Percentiles rank a stretch among this genome's conserved stretches.
These are phyloP conservation scores for Corvus hawaiiensis DNA, from an alignment of 2,113 vertebrate genomes.

Conservation along the genomic window DNA sequence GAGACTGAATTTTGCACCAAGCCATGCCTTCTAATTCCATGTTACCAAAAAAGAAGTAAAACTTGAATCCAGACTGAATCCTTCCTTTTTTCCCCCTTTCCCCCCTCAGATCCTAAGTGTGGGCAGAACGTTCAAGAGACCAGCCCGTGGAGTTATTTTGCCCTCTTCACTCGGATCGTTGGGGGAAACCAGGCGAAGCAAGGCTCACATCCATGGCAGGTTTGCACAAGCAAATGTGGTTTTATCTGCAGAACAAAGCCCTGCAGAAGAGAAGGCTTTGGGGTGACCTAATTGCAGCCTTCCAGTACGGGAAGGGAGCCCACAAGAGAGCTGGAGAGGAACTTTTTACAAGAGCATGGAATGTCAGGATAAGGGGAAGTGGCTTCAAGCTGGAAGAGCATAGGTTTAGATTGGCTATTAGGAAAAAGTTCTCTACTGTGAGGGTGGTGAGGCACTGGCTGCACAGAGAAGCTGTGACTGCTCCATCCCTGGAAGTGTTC, in stretches of 20 bases:
- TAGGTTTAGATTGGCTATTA: neutral
- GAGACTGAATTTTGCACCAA: neutral
- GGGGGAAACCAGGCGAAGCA: constrained; percentile 74
- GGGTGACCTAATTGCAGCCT: neutral
- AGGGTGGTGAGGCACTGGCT: neutral
- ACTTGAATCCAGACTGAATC: neutral
- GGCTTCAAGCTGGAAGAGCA: neutral
- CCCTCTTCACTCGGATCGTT: constrained; percentile 74
- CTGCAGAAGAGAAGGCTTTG: neutral
- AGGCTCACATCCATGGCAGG: constrained; percentile 86
- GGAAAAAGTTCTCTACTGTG: neutral
- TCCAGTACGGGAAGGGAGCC: neutral
- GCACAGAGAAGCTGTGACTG: neutral
- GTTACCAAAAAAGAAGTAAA: neutral
- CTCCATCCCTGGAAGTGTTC: neutral
- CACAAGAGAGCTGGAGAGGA: neutral
- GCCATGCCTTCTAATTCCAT: neutral
- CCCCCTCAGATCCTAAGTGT: constrained; percentile 69
- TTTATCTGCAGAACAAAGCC: neutral
- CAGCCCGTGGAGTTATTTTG: constrained; percentile 12
- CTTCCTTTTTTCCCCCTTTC: neutral
- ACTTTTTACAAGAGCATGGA: neutral
- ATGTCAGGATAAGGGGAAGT: no score
- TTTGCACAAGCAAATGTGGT: constrained; percentile 13
- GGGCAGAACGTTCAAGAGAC: constrained; percentile 52